Evolutionary conservation across 2,113 vertebrate species (phyloP).

Genomic region (Nestor notabilis): DNA sequence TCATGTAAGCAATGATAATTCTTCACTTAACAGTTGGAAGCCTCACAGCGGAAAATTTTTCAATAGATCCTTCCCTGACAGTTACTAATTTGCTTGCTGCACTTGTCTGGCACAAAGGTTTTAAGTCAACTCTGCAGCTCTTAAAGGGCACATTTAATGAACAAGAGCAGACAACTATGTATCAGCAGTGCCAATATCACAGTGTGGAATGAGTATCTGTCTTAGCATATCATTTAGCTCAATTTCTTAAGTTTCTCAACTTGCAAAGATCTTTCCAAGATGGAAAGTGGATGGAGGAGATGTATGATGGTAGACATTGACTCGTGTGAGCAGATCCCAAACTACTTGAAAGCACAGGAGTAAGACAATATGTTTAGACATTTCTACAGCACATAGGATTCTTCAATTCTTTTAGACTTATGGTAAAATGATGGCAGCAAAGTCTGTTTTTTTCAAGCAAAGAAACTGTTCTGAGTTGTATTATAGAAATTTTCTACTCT

Average conservation of each 20-base stretch:
- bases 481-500: not conserved
- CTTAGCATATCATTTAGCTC: not conserved
- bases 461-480: not conserved
- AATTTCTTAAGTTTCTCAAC: not conserved
- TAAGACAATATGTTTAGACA: not conserved
- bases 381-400: not conserved
- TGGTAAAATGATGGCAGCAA: not conserved
- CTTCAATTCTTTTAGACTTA: not conserved
- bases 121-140: slow-evolving; percentile 7
- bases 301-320: not conserved
- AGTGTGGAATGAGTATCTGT: not conserved
- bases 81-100: slow-evolving; percentile 6
- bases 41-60: not conserved
- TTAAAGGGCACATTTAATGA: not conserved
- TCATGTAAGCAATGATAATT: slow-evolving; percentile 19
- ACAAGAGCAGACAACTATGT: not conserved
- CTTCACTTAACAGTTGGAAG: not conserved
- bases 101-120: not conserved
- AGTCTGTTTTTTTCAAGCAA: not conserved
- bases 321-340: not conserved
- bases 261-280: not conserved
- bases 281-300: not conserved
- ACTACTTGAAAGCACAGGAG: not conserved
- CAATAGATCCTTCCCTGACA: not conserved
- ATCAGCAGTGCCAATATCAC: not conserved